phyloP scores from a whole-genome alignment of 23 tunicate genomes.

The Trididemnum nubilum region DNA sequence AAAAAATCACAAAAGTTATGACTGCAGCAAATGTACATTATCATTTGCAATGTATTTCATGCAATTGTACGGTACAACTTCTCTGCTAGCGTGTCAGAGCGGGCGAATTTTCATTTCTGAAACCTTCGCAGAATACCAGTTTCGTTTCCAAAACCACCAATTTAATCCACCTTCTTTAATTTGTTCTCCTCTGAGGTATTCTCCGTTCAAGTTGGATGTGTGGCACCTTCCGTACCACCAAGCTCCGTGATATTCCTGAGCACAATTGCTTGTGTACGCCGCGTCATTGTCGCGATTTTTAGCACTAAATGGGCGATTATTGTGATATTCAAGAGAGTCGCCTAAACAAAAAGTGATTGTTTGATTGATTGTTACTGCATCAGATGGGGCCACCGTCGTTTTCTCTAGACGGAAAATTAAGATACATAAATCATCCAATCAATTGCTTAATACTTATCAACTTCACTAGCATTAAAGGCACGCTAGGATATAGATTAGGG shows the following conservation, averaged over 20 bases:
- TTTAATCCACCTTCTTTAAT: neutral
- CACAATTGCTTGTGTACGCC: slow-evolving; percentile 1
- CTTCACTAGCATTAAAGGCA: too few relatives aligned
- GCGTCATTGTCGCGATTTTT: slow-evolving; percentile 42
- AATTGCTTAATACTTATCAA: too few relatives aligned
- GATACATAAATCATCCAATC: too few relatives aligned
- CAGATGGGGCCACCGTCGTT: too few relatives aligned
- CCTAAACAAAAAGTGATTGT: slow-evolving; percentile 34
- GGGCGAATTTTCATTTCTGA: slow-evolving; percentile 38
- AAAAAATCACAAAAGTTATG: too few relatives aligned
- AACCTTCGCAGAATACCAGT: slow-evolving; percentile 11
- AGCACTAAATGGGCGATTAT: slow-evolving; percentile 28
- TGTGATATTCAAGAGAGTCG: slow-evolving; percentile 23
- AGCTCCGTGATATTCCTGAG: slow-evolving; percentile 32
- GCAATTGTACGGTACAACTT: too few relatives aligned
- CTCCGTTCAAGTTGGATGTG: slow-evolving; percentile 41
- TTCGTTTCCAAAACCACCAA: slow-evolving; percentile 25
- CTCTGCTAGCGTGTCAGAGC: too few relatives aligned
- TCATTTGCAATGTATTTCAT: too few relatives aligned
- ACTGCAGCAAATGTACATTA: too few relatives aligned
- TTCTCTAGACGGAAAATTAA: too few relatives aligned
- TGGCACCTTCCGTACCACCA: slow-evolving; percentile 50
- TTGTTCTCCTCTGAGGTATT: slow-evolving; percentile 24
- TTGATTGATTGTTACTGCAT: too few relatives aligned
- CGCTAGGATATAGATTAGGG: too few relatives aligned